Evolutionary conservation across 2,113 vertebrate species (phyloP).

Genomic region (Amblyornis subalaris): DNA sequence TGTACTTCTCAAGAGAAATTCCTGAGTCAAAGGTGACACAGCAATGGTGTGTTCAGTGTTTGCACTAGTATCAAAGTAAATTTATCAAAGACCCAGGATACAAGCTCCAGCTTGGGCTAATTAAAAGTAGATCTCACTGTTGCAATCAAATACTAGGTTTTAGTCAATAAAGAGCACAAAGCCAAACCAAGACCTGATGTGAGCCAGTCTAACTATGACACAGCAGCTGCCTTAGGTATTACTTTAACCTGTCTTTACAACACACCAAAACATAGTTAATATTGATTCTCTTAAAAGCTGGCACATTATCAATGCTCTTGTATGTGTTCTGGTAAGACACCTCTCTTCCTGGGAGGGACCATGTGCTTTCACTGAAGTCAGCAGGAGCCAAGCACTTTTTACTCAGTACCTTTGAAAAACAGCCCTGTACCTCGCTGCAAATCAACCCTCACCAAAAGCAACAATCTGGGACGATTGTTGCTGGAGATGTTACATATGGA

Average conservation of each 20-base stretch:
- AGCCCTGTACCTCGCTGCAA: background rate
- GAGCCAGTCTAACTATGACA: background rate
- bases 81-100: background rate
- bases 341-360: background rate
- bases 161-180: background rate
- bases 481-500: background rate
- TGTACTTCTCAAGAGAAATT: background rate
- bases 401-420: background rate
- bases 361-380: background rate
- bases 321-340: background rate
- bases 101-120: background rate
- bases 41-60: background rate
- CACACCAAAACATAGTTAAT: background rate
- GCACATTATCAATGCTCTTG: background rate
- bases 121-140: background rate
- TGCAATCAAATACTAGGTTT: background rate
- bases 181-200: background rate
- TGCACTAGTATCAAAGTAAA: background rate
- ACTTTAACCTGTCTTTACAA: background rate
- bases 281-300: background rate
- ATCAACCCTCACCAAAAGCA: background rate
- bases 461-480: background rate
- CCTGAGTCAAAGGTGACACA: background rate
- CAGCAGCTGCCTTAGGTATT: background rate
- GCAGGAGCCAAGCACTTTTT: background rate